Base-by-base conservation (phyloP, 2,888 invertebrate genomes). In the Dasysyrphus albostriatus region DNA sequence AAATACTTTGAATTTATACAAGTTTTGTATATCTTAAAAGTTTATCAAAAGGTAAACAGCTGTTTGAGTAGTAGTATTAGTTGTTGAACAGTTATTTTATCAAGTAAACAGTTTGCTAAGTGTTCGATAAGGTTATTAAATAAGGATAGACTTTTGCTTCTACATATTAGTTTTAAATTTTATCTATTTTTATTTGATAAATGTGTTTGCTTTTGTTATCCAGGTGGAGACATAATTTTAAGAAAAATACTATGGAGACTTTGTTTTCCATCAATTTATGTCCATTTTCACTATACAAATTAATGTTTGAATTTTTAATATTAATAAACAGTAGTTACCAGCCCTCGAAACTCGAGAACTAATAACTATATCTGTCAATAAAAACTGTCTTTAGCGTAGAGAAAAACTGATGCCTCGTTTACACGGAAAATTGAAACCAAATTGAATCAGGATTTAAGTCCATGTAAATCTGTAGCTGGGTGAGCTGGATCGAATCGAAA, bases 1-100 rank as follows among this genome's bases (percentile, higher is more conserved):
- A 14, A 12, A 16, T 39, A 7, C n/a, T 39, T 12, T 51, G 37
- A 51, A 51, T 69, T 69, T 69, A 51, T 69, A 72, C 1, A 49
- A 12, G 34, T 14, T 39, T 24, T 37, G 0, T 10, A 16, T 58
- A 34, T 34, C 34, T 58, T 10, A 29, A 37, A 24, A 49, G 1
- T 49, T 37, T 14, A 42, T 61, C 42, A 0, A 7, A 42, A 29
- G 9, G 14, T 61, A 14, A 61, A 24, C 4, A 24, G 42, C 29
- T 44, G 1, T 32, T 63, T 44, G 10, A 63, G 19, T 37, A 58
- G 37, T 56, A 32, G 6, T 58, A 9, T 32, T n/a, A 32, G n/a
- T 34, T 16, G 3, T 34, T 9, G 0, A 29, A 54, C 7, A 7
- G n/a, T n/a, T n/a, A 54, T 54, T 54, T 14, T 29, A 58, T 34